Conservation (phyloP, 2,888 invertebrate genomes). For the Perdita meconis region DNA sequence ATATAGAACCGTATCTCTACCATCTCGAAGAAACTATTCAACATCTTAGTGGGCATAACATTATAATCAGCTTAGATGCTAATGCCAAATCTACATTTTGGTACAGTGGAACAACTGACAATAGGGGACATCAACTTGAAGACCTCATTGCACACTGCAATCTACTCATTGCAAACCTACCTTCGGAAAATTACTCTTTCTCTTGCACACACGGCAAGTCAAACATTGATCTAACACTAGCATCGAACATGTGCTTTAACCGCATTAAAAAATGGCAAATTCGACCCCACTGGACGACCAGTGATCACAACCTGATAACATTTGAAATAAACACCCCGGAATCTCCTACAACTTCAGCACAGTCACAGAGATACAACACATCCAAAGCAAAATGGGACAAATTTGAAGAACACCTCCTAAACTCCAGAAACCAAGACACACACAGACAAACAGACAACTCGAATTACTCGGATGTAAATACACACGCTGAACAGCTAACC, state of each 20-base stretch:
- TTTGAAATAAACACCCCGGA: neutral
- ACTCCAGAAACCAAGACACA: neutral
- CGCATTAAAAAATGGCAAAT: neutral
- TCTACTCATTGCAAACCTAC: no score
- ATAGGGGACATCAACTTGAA: neutral
- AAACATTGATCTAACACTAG: slow-evolving; percentile 5
- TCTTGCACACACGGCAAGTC: neutral
- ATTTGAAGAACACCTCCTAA: neutral
- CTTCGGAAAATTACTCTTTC: neutral
- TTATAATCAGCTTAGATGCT: no score
- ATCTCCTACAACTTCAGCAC: no score
- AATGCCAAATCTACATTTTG: slow-evolving; percentile 4
- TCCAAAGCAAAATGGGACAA: slow-evolving; percentile 5
- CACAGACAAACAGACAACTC: neutral
- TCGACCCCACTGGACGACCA: neutral
- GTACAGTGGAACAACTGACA: neutral
- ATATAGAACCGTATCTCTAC: no score
- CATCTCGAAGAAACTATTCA: no score
- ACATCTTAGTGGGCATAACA: no score
- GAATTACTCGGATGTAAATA: neutral
- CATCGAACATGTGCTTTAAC: neutral
- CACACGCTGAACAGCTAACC: neutral
- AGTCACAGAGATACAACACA: slow-evolving; percentile 8
- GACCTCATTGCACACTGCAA: no score
- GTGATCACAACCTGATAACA: slow-evolving; percentile 19